Percentiles rank a stretch among this genome's conserved stretches.
Conservation (phyloP, 2,888 invertebrate species). For the Torymus auratus region DNA sequence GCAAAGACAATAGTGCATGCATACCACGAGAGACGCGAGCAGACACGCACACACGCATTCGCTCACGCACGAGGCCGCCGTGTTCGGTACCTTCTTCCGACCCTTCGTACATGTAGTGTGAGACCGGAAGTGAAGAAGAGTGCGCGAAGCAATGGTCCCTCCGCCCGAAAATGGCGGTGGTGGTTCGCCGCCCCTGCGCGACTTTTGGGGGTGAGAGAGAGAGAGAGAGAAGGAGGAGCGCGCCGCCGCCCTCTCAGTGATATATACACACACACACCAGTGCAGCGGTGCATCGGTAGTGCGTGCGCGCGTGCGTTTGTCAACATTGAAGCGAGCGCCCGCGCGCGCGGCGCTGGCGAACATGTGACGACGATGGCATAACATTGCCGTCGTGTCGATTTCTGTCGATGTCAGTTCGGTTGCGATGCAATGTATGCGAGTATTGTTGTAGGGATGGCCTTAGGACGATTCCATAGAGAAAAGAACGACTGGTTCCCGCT, state of each 20-base stretch:
- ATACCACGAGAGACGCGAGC: no score
- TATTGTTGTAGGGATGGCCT: no score
- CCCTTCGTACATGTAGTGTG: background rate
- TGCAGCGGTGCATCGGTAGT: slow-evolving; percentile 14
- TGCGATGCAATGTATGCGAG: no score
- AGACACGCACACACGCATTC: no score
- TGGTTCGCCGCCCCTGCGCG: slow-evolving; percentile 10
- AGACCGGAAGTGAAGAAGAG: background rate
- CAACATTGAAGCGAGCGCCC: slow-evolving; percentile 15
- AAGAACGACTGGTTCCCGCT: no score
- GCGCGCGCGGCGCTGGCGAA: background rate
- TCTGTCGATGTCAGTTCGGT: no score
- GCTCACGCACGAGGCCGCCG: no score
- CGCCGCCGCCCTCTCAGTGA: slow-evolving; percentile 31
- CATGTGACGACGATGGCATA: background rate
- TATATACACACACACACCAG: background rate
- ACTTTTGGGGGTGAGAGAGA: background rate
- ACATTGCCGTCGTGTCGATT: no score
- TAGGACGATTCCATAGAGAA: no score
- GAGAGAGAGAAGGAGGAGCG: no score
- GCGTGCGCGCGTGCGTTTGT: slow-evolving; percentile 10
- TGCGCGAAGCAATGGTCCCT: slow-evolving; percentile 29
- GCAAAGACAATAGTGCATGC: no score
- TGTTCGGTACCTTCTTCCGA: no score
- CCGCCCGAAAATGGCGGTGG: slow-evolving; percentile 53